Evolutionary conservation across 2,113 vertebrate species (phyloP).

Genomic region (Rhombomys opimus): DNA sequence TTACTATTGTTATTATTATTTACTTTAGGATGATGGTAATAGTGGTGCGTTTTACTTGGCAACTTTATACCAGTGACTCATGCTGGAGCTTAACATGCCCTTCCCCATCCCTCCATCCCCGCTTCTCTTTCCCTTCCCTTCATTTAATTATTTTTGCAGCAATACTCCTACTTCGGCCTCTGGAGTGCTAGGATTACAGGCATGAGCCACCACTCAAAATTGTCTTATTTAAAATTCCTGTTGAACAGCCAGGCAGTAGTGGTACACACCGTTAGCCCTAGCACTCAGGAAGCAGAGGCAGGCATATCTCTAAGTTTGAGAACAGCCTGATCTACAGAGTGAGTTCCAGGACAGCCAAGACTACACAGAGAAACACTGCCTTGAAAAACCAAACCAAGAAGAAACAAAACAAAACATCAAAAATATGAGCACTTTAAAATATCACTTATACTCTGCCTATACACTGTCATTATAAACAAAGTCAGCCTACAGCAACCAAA

Average conservation of each 20-base stretch:
- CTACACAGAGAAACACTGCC: background rate
- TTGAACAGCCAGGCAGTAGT: background rate
- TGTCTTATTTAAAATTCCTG: background rate
- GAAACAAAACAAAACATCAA: background rate
- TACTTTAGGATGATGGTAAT: constrained; percentile 54
- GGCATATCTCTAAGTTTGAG: background rate
- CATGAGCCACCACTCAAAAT: background rate
- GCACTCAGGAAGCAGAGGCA: background rate
- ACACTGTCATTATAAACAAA: constrained; percentile 18
- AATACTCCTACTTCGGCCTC: background rate
- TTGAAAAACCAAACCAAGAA: background rate
- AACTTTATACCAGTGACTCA: constrained; percentile 57
- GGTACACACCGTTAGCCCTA: background rate
- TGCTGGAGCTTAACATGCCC: background rate
- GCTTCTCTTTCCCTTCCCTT: background rate
- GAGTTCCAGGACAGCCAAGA: background rate
- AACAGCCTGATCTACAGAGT: background rate
- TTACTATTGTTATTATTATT: background rate
- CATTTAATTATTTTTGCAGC: background rate
- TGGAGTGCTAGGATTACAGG: background rate
- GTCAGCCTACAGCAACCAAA: constrained; percentile 12
- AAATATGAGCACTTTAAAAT: constrained; percentile 8
- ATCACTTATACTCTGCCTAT: background rate
- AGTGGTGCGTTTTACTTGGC: constrained; percentile 23
- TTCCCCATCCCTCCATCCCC: background rate